Percentiles rank a stretch among this genome's conserved stretches.
These are phyloP conservation scores for Progne subis DNA, from an alignment of 2,113 vertebrate species.

Conservation along the genomic window DNA sequence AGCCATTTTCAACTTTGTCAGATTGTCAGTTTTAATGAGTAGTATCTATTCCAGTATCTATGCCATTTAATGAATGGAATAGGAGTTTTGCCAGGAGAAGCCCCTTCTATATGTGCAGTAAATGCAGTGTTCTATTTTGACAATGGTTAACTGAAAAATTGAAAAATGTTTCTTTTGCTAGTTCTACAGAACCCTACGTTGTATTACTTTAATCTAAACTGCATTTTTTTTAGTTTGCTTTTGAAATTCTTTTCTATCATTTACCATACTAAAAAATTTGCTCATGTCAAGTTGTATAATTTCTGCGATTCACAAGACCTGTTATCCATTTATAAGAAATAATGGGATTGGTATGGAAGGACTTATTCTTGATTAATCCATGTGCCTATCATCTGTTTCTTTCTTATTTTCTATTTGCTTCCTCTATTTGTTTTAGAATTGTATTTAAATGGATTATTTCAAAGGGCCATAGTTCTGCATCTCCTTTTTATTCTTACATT, in stretches of 20 bases:
- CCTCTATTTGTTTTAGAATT: background rate
- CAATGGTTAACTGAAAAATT: background rate
- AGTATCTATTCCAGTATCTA: background rate
- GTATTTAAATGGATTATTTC: background rate
- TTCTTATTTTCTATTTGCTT: background rate
- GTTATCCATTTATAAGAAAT: background rate
- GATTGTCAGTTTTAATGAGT: conserved; percentile 25
- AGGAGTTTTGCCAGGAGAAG: background rate
- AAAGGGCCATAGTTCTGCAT: background rate
- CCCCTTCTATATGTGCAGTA: background rate
- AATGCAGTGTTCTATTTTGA: background rate
- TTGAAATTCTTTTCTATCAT: background rate
- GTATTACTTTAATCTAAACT: background rate
- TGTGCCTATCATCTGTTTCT: background rate
- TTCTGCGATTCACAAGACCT: background rate
- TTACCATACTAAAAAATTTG: background rate
- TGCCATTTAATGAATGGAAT: background rate
- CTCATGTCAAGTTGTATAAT: background rate
- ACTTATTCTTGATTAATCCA: background rate
- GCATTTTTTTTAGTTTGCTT: background rate
- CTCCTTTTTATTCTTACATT: background rate
- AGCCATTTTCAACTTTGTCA: conserved; percentile 20
- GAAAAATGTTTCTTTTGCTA: background rate
- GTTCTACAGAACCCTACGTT: background rate
- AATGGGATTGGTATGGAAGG: background rate